Evolutionary conservation across 2,797 vertebrate species (phyloP).

Genomic region (Alauda arvensis): DNA sequence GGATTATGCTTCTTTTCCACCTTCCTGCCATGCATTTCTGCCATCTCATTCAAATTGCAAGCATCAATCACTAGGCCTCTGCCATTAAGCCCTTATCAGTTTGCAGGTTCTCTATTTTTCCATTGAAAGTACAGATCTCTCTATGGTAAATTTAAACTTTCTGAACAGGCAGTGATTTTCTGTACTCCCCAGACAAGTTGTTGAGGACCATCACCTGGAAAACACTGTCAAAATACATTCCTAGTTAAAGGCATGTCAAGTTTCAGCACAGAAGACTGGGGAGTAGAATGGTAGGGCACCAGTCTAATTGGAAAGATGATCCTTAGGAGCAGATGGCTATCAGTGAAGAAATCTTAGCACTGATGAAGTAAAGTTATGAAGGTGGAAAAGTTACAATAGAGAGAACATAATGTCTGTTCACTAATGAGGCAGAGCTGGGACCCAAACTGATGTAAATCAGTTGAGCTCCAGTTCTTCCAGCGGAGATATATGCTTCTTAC

Average conservation of each 20-base stretch:
- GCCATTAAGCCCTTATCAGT: neutral
- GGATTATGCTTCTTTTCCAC: neutral
- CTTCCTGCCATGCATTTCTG: neutral
- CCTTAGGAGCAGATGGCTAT: neutral
- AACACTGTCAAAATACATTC: neutral
- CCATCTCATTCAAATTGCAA: neutral
- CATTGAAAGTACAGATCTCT: neutral
- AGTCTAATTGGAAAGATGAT: neutral
- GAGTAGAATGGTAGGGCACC: neutral
- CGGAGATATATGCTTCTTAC: neutral
- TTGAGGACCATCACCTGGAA: neutral
- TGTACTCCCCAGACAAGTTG: neutral
- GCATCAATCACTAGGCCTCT: neutral
- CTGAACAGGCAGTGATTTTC: neutral
- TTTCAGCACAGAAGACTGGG: neutral
- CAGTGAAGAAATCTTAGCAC: neutral
- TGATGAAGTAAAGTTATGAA: neutral
- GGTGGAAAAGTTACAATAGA: neutral
- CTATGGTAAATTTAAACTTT: neutral
- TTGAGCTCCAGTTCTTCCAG: neutral
- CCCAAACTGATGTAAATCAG: neutral
- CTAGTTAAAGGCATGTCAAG: neutral
- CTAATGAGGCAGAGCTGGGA: slow-evolving; percentile 2
- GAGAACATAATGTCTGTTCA: neutral
- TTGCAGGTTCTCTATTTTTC: neutral